Conservation (phyloP, 2,888 invertebrate species). For the Chymomyza procnemis region DNA sequence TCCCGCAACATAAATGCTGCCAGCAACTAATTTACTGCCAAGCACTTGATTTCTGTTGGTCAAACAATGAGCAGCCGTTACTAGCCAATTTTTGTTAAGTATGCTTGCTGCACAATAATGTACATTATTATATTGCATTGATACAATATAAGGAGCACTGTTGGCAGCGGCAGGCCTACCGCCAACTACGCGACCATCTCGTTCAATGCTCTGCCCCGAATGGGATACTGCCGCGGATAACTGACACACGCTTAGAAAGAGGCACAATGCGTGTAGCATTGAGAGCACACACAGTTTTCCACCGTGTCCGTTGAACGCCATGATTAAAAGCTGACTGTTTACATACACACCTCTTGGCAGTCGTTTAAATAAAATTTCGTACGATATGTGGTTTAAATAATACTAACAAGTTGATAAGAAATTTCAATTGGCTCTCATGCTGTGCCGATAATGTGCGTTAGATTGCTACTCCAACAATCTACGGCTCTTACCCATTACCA, state of each 20-base stretch:
- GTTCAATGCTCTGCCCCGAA: neutral
- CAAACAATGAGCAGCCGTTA: slow-evolving; percentile 76
- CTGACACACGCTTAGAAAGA: slow-evolving; percentile 29
- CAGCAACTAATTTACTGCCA: slow-evolving; percentile 68
- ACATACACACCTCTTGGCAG: neutral
- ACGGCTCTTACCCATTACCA: neutral
- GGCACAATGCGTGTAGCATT: neutral
- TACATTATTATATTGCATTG: slow-evolving; percentile 64
- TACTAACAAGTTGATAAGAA: slow-evolving; percentile 7
- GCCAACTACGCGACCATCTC: slow-evolving; percentile 67
- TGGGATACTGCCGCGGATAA: slow-evolving; percentile 40
- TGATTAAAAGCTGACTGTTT: slow-evolving; percentile 10
- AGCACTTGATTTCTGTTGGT: slow-evolving; percentile 55
- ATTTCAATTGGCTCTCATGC: slow-evolving; percentile 7
- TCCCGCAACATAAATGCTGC: slow-evolving; percentile 67
- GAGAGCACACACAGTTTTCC: neutral
- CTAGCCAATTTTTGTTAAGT: slow-evolving; percentile 71
- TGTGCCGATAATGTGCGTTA: slow-evolving; percentile 6
- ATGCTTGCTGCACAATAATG: slow-evolving; percentile 76
- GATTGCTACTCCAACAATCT: neutral
- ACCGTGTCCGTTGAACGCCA: neutral
- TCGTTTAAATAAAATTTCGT: neutral
- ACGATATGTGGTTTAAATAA: neutral
- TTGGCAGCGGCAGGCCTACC: slow-evolving; percentile 62
- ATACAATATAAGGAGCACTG: slow-evolving; percentile 74